A percentile compares a stretch with the other conserved stretches of the same genome.
Conservation (phyloP, 2,888 invertebrate species). For the Mythimna vitellina region DNA sequence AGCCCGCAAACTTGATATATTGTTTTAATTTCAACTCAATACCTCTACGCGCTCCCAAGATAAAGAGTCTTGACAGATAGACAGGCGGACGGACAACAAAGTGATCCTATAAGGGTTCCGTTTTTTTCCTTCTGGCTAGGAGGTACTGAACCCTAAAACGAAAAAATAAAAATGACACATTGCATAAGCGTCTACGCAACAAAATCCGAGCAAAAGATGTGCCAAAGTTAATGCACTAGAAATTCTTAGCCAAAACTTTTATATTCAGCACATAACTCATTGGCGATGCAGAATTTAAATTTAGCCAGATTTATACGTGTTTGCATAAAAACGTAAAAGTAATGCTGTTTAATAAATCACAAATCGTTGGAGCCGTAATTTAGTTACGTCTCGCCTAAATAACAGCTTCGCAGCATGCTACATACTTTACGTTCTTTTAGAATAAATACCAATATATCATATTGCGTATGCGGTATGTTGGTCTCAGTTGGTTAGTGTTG, state of each 20-base stretch:
- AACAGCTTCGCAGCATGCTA: background rate
- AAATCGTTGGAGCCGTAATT: constrained; percentile 31
- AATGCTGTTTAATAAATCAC: constrained; percentile 38
- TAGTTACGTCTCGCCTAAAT: background rate
- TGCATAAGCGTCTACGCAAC: background rate
- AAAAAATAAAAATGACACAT: background rate
- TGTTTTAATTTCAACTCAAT: no score
- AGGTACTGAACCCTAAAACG: no score
- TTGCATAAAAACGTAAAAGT: constrained; percentile 15
- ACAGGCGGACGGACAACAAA: no score
- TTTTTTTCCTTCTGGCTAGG: no score
- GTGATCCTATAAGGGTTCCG: no score
- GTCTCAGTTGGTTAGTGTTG: no score
- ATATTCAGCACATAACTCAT: constrained; percentile 27
- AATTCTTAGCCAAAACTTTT: constrained; percentile 11
- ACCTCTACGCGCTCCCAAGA: no score
- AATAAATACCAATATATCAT: constrained; percentile 12
- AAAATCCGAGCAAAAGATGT: background rate
- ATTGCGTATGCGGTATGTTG: no score
- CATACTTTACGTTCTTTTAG: constrained; percentile 15
- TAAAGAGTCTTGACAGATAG: no score
- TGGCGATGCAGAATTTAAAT: constrained; percentile 24
- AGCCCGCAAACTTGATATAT: no score
- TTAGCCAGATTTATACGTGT: constrained; percentile 28
- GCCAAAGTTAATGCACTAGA: background rate